Base-by-base conservation (phyloP, 2,888 invertebrate genomes). In the Atherix ibis region DNA sequence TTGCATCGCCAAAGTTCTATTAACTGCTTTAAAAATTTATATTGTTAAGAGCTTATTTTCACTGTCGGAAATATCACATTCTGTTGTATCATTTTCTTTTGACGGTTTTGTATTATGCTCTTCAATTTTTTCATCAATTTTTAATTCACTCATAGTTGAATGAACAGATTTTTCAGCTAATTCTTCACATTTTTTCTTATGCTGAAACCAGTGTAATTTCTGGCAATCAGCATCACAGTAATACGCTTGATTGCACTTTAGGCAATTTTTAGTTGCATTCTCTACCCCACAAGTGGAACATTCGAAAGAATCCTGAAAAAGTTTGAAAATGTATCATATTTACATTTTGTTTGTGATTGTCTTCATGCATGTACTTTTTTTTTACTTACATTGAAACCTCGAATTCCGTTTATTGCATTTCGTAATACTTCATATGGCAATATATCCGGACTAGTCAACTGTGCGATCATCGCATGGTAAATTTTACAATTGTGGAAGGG, bases 171-270 rank as follows among this genome's bases (percentile, higher is more conserved):
- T n/a, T n/a, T n/a, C n/a, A n/a, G n/a, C n/a, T n/a, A n/a, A n/a
- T n/a, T n/a, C n/a, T n/a, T n/a, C 71, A 51, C 88, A 89, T 25
- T 73, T 76, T 51, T 85, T 87, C 61, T 88, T 88, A 56, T 89
- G 88, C 50, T 83, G 74, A 51, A 82, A 84, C 88, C 88, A 88
- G 54, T 88, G 94, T 31, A 94, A 64, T 43, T 88, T 75, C 58
- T 98, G 97, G 56, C 98, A 98, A 51, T 83, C 81, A 40, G 84
- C 70, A 59, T 89, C 83, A 63, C 97, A 98, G 56, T 98, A 98
- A 54, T 83, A 79, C 33, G 88, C 88, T 37, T 73, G 71, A 67
- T 88, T 91, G 62, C 97, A 98, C 55, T 85, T 85, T 8, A 91
- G 80, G 60, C 97, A 98, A 56, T 91, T 87, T 55, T 92, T 94